Evolutionary conservation across 2,888 invertebrate species (phyloP).

Genomic region (Brassicogethes aeneus): DNA sequence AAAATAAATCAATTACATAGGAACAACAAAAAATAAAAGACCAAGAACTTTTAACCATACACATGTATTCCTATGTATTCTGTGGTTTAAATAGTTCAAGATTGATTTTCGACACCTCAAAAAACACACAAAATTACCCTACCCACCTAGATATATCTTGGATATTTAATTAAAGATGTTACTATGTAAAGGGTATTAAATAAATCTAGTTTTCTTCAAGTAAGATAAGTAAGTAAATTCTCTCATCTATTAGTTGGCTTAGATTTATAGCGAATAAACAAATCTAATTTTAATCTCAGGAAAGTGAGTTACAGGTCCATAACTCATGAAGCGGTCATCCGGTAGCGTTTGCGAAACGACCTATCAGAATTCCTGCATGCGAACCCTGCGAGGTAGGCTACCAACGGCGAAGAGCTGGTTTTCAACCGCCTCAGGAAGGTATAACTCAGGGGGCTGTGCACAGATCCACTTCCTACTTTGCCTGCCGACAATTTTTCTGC

Average conservation of each 20-base stretch:
- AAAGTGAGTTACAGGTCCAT: constrained; percentile 26
- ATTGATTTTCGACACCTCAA: too few species aligned
- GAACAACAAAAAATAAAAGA: too few species aligned
- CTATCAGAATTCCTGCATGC: constrained; percentile 31
- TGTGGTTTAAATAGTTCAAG: too few species aligned
- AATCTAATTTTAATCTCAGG: constrained; percentile 28
- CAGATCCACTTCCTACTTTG: constrained; percentile 21
- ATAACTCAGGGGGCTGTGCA: constrained; percentile 26
- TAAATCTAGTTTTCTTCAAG: too few species aligned
- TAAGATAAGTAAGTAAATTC: constrained; percentile 18
- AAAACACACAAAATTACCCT: too few species aligned
- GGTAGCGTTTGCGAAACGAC: constrained; percentile 30
- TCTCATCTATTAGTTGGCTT: constrained; percentile 15
- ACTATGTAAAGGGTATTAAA: too few species aligned
- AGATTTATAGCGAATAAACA: constrained; percentile 19
- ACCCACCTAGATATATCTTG: too few species aligned
- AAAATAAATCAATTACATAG: too few species aligned
- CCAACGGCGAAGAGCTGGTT: constrained; percentile 31
- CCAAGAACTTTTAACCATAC: too few species aligned
- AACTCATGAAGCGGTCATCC: constrained; percentile 30
- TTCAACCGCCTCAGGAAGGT: constrained; percentile 24
- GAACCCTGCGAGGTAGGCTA: constrained; percentile 9
- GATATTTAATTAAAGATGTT: too few species aligned
- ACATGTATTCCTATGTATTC: too few species aligned
- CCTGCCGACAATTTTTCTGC: constrained; percentile 10